Percentiles rank a stretch among this genome's conserved stretches.
Conservation (phyloP, 2,113 vertebrate species). For the Chaetodon trifascialis region DNA sequence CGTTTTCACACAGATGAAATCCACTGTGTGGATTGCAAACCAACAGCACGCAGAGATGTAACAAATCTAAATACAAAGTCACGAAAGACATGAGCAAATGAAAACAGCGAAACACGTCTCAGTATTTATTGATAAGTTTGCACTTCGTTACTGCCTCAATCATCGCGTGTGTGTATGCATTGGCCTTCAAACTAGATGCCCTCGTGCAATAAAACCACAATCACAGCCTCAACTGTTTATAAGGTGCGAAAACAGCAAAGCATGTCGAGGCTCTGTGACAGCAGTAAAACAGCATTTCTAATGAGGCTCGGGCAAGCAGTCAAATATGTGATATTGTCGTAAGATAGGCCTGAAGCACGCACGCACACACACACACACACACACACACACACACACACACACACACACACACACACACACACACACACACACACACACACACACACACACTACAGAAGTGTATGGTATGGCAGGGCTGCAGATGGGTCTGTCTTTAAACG, state of each 20-base stretch:
- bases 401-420: slow-evolving; percentile 31
- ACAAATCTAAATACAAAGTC: not conserved
- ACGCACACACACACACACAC: slow-evolving; percentile 32
- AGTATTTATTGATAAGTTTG: not conserved
- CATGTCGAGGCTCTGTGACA: slow-evolving; percentile 50
- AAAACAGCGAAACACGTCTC: not conserved
- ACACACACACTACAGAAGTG: slow-evolving; percentile 70
- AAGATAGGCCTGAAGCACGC: slow-evolving; percentile 9
- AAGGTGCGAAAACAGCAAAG: slow-evolving; percentile 89
- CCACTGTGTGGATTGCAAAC: too few relatives aligned
- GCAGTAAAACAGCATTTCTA: slow-evolving; percentile 46
- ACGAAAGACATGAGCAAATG: not conserved
- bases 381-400: slow-evolving; percentile 30
- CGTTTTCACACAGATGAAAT: not conserved
- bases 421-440: slow-evolving; percentile 26
- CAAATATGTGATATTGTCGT: slow-evolving; percentile 41
- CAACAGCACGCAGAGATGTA: not conserved
- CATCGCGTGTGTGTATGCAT: not conserved
- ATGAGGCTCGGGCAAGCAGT: slow-evolving; percentile 17
- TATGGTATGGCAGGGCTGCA: slow-evolving; percentile 61
- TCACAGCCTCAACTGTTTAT: slow-evolving; percentile 92
- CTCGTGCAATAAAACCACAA: slow-evolving; percentile 89
- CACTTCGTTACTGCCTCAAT: not conserved
- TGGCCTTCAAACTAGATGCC: slow-evolving; percentile 72
- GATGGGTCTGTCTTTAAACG: slow-evolving; percentile 92